These are phyloP conservation scores for Puffinus mauretanicus DNA, from an alignment of 2,113 vertebrate genomes.

Conservation along the genomic window DNA sequence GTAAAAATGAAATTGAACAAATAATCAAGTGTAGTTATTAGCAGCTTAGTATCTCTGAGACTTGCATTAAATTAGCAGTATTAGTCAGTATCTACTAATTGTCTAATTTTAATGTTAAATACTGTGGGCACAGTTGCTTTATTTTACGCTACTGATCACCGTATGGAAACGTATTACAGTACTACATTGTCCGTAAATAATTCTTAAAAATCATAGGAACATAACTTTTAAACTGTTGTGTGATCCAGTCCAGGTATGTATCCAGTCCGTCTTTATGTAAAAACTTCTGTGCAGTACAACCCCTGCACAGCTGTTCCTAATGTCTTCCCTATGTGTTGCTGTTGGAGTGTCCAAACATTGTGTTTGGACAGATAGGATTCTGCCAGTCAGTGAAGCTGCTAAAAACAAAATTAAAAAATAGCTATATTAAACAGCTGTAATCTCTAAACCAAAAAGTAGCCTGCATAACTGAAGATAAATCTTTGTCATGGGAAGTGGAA, in stretches of 20 bases:
- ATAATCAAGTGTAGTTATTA: background rate
- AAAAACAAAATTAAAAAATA: background rate
- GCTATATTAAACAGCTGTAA: background rate
- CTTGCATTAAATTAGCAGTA: background rate
- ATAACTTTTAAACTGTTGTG: background rate
- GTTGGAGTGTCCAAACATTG: background rate
- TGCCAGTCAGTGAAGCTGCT: background rate
- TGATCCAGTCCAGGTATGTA: background rate
- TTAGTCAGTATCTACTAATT: background rate
- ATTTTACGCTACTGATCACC: background rate
- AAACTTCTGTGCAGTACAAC: background rate
- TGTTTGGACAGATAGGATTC: background rate
- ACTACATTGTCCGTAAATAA: rapidly evolving
- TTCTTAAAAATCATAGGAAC: background rate
- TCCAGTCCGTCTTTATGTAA: background rate
- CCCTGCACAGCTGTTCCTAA: background rate
- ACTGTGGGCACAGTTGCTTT: background rate
- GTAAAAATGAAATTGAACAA: background rate
- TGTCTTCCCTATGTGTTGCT: background rate
- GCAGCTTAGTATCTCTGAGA: background rate
- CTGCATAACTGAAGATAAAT: background rate
- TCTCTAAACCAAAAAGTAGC: background rate
- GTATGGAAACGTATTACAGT: background rate
- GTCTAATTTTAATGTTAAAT: background rate
- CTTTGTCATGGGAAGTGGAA: background rate